Evolutionary conservation across 2,888 invertebrate species (phyloP).

Genomic region (Ethmia dodecea): DNA sequence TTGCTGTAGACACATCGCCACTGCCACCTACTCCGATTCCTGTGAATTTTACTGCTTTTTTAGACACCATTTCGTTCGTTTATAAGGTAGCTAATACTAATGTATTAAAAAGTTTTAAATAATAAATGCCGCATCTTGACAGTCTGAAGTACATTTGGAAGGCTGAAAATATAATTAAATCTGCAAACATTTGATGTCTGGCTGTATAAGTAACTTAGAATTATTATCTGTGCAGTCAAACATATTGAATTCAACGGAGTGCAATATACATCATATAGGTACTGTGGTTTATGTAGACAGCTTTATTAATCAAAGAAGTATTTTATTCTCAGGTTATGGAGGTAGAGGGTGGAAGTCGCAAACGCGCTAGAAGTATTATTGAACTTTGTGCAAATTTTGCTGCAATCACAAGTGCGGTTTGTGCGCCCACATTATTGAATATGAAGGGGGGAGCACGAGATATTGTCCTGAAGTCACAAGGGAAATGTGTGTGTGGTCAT

Average conservation of each 20-base stretch:
- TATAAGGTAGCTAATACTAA: too few relatives aligned
- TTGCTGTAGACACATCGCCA: slow-evolving; percentile 34
- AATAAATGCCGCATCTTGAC: too few relatives aligned
- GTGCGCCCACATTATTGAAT: slow-evolving; percentile 37
- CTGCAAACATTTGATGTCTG: too few relatives aligned
- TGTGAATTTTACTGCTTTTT: slow-evolving; percentile 18
- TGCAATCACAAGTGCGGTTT: slow-evolving; percentile 34
- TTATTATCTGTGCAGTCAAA: too few relatives aligned
- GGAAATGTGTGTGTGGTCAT: slow-evolving; percentile 44
- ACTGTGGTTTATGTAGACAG: too few relatives aligned
- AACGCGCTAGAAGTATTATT: slow-evolving; percentile 43
- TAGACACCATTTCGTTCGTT: slow-evolving; percentile 47
- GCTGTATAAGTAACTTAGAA: too few relatives aligned
- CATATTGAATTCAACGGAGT: too few relatives aligned
- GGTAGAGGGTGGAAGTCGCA: slow-evolving; percentile 32
- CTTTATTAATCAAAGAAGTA: too few relatives aligned
- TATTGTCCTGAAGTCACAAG: slow-evolving; percentile 22
- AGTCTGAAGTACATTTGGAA: too few relatives aligned
- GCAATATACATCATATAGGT: too few relatives aligned
- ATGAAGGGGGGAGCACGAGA: slow-evolving; percentile 37
- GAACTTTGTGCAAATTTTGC: slow-evolving; percentile 40
- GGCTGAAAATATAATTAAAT: too few relatives aligned
- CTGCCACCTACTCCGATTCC: slow-evolving; percentile 24
- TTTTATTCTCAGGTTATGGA: slow-evolving; percentile 44
- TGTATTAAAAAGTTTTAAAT: too few relatives aligned